phyloP scores from a whole-genome alignment of 2,888 invertebrate genomes.

The Phortica magna region DNA sequence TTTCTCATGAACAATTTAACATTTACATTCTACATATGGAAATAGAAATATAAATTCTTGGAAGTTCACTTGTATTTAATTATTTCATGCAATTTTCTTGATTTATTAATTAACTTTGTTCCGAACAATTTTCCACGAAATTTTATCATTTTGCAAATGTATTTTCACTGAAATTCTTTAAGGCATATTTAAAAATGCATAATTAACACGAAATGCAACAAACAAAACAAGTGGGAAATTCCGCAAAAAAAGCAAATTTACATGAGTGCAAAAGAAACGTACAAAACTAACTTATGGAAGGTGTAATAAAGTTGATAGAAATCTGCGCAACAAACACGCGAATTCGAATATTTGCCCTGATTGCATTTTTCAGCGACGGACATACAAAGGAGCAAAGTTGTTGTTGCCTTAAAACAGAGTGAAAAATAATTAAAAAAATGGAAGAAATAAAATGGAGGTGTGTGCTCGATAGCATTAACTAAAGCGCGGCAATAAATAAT shows the following conservation, averaged over 20 bases:
- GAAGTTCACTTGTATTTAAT: too few species aligned
- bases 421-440: neutral
- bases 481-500: neutral
- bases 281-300: neutral
- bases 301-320: conserved; percentile 18
- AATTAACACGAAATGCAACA: neutral
- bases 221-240: neutral
- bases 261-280: neutral
- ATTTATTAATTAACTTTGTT: too few species aligned
- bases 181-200: neutral
- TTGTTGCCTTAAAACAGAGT: neutral
- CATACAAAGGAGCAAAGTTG: neutral
- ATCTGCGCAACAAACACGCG: conserved; percentile 22
- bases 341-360: neutral
- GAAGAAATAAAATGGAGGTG: neutral
- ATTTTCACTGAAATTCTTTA: neutral
- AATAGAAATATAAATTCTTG: too few species aligned
- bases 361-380: neutral
- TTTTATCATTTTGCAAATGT: neutral
- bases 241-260: neutral
- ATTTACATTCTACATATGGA: too few species aligned
- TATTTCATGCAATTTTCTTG: too few species aligned
- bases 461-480: conserved; percentile 5
- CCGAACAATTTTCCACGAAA: neutral
- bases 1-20: too few species aligned